Base-by-base conservation (phyloP, 2,888 invertebrate species). In the Candidula unifasciata region DNA sequence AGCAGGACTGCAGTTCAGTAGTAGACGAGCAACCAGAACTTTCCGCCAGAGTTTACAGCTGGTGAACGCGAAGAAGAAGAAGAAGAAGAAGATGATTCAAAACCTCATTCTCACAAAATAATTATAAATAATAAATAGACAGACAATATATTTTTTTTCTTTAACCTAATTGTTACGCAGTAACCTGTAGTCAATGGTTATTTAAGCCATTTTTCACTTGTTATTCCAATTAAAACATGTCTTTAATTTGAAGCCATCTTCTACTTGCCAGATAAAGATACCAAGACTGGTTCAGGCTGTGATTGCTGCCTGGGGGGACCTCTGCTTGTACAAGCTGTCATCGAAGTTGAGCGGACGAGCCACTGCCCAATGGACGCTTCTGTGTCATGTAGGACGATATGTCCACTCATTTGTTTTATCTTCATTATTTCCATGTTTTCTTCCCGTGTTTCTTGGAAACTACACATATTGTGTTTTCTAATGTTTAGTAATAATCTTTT, bases 241-340 rank as follows among this genome's bases (percentile, higher is more conserved):
- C 6, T 44, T 13, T 44, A 6, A 44, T 44, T 44, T 33, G 24
- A 3, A 37, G 2, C 68, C 3, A 30, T 54, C 54, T 73, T 57
- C 24, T 18, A 68, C 71, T 30, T 27, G 95, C 79, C 92, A 97
- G 96, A 95, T 96, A 77, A 93, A 96, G 80, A 89, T 96, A 68
- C 98, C 99, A 18, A 95, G 97, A 86, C 92, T 98, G 64, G 93
- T 97, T 3, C 98, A 99, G 95, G 97, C 97, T 0, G 10, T 91
- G 3, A 88, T 98, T 21, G 96, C 96, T 88, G 95, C 96, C 0
- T 95, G 96, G 82, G 96, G 97, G 0, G 98, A 99, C 93, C 96
- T 96, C 89, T 95, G 95, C 79, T 96, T 96, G 89, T 94, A 94
- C 87, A 92, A 94, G 77, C 91, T 95, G 87, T 93, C 94, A 64